Conservation (phyloP, 2,888 invertebrate genomes). For the Pachydiplax longipennis region DNA sequence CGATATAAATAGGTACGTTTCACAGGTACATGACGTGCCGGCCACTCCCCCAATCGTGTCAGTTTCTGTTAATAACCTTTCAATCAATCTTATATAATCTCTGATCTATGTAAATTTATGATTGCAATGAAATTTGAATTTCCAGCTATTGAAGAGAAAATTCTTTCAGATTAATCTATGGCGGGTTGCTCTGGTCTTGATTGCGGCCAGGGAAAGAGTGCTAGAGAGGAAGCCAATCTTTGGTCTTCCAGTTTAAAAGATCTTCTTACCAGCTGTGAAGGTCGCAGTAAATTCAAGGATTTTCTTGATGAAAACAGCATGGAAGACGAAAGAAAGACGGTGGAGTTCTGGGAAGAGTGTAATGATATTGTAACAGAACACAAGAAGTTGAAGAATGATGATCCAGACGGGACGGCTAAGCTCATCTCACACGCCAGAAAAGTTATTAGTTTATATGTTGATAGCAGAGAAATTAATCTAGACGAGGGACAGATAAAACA, state of each 20-base stretch:
- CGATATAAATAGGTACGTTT: too few species aligned
- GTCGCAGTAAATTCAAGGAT: background rate
- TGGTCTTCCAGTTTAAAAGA: background rate
- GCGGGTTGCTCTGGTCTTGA: background rate
- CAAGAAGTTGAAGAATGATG: background rate
- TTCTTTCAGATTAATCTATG: background rate
- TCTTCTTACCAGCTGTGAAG: background rate
- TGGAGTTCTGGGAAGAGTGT: background rate
- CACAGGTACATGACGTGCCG: too few species aligned
- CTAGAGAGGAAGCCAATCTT: background rate
- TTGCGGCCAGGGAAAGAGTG: background rate
- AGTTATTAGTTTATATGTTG: background rate
- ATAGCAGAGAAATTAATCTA: background rate
- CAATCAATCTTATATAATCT: too few species aligned
- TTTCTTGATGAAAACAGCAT: too few species aligned
- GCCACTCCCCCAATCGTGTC: too few species aligned
- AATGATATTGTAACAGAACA: background rate
- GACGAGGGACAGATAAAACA: background rate
- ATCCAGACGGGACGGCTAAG: background rate
- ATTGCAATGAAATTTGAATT: too few species aligned
- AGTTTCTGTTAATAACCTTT: too few species aligned
- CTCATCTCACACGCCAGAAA: background rate
- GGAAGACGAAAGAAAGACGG: too few species aligned
- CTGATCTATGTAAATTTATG: too few species aligned
- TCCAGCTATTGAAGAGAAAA: too few species aligned